Conservation (phyloP, 2,888 invertebrate species). For the Parelbella ahira region DNA sequence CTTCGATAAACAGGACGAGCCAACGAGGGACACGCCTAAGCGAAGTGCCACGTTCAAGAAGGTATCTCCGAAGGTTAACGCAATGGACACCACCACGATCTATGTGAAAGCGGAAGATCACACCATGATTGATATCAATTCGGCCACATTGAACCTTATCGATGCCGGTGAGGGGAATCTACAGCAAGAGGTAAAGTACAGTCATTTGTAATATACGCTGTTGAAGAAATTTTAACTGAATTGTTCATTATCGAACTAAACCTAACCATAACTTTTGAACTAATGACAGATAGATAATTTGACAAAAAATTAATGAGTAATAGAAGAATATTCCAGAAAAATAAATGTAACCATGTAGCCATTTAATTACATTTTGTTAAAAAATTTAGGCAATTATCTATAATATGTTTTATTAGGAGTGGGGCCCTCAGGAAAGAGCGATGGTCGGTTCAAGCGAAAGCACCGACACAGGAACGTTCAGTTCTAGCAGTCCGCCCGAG, state of each 20-base stretch:
- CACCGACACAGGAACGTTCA: slow-evolving; percentile 69
- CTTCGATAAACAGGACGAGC: slow-evolving; percentile 54
- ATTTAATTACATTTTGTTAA: no score
- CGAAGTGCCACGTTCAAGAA: slow-evolving; percentile 68
- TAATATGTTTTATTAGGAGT: no score
- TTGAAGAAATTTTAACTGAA: no score
- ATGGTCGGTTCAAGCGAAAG: slow-evolving; percentile 74
- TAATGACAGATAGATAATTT: no score
- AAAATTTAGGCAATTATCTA: no score
- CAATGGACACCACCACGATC: slow-evolving; percentile 62
- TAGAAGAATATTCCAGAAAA: no score
- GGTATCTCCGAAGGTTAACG: slow-evolving; percentile 47
- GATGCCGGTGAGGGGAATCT: slow-evolving; percentile 52
- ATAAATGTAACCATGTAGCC: no score
- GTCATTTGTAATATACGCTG: no score
- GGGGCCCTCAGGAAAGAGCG: slow-evolving; percentile 67
- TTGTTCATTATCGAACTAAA: no score
- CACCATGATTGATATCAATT: slow-evolving; percentile 69
- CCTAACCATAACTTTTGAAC: no score
- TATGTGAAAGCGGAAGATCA: slow-evolving; percentile 56
- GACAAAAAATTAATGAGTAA: no score
- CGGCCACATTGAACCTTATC: slow-evolving; percentile 65
- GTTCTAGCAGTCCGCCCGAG: slow-evolving; percentile 69
- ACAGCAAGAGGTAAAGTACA: slow-evolving; percentile 53
- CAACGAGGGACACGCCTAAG: slow-evolving; percentile 54